Evolutionary conservation across 2,113 vertebrate species (phyloP).

Genomic region (Scomber scombrus): DNA sequence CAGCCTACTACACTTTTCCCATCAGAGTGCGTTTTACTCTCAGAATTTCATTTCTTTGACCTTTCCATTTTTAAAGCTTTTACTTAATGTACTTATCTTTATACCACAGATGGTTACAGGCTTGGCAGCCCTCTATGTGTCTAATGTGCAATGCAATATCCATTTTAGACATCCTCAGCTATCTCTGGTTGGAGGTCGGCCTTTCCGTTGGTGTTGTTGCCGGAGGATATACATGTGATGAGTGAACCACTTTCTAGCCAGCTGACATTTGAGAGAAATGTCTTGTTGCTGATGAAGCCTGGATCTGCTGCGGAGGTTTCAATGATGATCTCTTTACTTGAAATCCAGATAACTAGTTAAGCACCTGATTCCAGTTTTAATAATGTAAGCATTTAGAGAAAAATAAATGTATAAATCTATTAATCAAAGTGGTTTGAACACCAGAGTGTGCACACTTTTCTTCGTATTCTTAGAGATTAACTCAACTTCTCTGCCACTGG

Average conservation of each 20-base stretch:
- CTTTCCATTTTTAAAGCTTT: constrained; percentile 38
- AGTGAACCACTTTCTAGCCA: background rate
- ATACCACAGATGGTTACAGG: constrained; percentile 17
- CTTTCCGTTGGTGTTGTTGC: background rate
- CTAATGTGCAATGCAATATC: constrained; percentile 41
- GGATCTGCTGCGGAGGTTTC: background rate
- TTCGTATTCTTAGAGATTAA: too few relatives aligned
- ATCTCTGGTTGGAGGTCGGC: constrained; percentile 7
- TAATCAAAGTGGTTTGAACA: too few relatives aligned
- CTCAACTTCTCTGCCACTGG: too few relatives aligned
- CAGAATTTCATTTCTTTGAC: constrained; percentile 31
- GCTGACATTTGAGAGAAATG: constrained; percentile 37
- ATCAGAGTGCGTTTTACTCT: constrained; percentile 29
- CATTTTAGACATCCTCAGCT: background rate
- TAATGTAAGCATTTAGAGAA: background rate
- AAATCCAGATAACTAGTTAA: too few relatives aligned
- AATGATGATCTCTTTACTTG: background rate
- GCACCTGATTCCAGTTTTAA: background rate
- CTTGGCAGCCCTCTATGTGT: constrained; percentile 12
- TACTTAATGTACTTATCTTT: constrained; percentile 22
- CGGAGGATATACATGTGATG: background rate
- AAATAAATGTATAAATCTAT: too few relatives aligned
- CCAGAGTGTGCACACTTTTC: too few relatives aligned
- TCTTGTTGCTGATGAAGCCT: constrained; percentile 41
- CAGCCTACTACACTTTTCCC: constrained; percentile 35